Base-by-base conservation (phyloP, 2,888 invertebrate genomes). In the Electrophaes corylata region DNA sequence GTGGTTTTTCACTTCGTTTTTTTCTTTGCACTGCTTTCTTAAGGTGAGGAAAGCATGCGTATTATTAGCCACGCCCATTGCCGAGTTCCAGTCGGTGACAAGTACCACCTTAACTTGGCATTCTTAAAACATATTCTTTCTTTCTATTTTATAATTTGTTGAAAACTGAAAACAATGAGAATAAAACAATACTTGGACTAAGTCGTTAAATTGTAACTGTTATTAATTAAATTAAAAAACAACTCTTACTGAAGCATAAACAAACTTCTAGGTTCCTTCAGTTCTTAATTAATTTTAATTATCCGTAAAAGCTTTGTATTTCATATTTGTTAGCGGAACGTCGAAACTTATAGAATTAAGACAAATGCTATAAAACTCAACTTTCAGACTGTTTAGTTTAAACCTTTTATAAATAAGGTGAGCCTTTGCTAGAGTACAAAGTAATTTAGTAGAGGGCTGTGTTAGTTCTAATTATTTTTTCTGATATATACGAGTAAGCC, bases 341-440 rank as follows among this genome's bases (percentile, higher is more conserved):
- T 26, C 12, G 6, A 26, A 45, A 31, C 45, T 45, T 18, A n/a
- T 18, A 31, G n/a, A 45, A 19, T 19, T 45, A 19, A 31, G 11
- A 44, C 29, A 45, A 45, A 31, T 5, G 29, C 18, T 31, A 3
- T 18, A 26, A 16, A 29, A 19, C 3, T 31, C 6, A 31, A 20
- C 39, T 31, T 31, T 18, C 3, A n/a, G 16, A 11, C 26, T 39
- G 10, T 48, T 48, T 39, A 20, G 19, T 37, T 37, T n/a, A n/a
- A 40, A 5, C 40, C 29, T 20, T 50, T 31, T 41, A 31, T 33
- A 48, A 43, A 49, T 37, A 33, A 46, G 26, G 26, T 5, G 39
- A 45, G 29, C 43, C 8, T 37, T 44, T n/a, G 16, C 11, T 39
- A 46, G 29, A 31, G 23, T 43, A 43, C 39, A 48, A 55, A 41